These are phyloP conservation scores for Mystacornis crossleyi DNA, from an alignment of 2,113 vertebrate species.

Conservation along the genomic window DNA sequence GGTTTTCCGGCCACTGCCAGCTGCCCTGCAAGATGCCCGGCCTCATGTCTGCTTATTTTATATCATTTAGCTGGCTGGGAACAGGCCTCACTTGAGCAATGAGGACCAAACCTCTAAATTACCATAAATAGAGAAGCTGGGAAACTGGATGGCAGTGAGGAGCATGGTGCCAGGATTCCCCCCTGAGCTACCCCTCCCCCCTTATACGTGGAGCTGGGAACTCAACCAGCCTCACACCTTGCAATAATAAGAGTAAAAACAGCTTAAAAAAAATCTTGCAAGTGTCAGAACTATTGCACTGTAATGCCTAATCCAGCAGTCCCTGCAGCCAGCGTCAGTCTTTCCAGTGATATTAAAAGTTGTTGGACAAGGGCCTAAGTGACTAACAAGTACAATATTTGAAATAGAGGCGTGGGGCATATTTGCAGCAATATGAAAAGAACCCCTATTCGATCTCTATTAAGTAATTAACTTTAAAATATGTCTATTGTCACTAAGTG, in stretches of 20 bases:
- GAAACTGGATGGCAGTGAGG: not conserved
- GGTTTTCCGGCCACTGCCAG: not conserved
- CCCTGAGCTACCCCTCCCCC: not conserved
- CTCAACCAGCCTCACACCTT: accelerated
- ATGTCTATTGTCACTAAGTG: not conserved
- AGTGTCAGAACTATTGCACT: not conserved
- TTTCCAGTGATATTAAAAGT: conserved; percentile 39
- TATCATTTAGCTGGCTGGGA: not conserved
- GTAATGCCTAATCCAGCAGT: not conserved
- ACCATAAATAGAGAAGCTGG: not conserved
- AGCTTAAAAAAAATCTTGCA: not conserved
- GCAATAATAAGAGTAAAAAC: not conserved
- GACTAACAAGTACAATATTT: conserved; percentile 46
- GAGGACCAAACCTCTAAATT: not conserved
- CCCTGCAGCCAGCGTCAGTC: not conserved
- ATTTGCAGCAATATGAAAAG: conserved; percentile 9
- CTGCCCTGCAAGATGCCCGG: not conserved
- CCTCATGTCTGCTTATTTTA: not conserved
- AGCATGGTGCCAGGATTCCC: accelerated
- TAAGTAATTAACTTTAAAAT: not conserved
- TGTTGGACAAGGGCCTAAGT: conserved; percentile 32
- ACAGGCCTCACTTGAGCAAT: not conserved
- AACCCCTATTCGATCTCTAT: not conserved
- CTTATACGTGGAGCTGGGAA: not conserved
- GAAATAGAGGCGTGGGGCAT: not conserved